Base-by-base conservation (phyloP, 1,140 invertebrate genomes). In the Globodera rostochiensis region DNA sequence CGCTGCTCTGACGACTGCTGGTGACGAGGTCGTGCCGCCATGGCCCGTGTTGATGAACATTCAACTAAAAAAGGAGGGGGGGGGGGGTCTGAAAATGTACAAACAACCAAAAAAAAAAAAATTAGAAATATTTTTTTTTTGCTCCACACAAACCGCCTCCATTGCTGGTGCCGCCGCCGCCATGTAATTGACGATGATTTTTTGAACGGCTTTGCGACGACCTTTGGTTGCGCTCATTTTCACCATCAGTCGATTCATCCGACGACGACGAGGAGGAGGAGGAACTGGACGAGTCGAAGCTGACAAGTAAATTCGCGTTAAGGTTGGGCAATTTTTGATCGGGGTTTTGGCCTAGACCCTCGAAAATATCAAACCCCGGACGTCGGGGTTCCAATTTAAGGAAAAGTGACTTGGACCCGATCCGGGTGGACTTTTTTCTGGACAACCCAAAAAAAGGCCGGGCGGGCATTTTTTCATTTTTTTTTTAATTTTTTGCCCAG, bases 281-380 rank as follows among this genome's bases (percentile, higher is more conserved):
- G 19, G 84, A 85, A 57, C 70, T 75, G 46, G 83, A 84, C 9
- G 83, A 87, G 46, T 87, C 83, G 67, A 50, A 86, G 9, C 73
- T 57, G 47, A 1, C 25, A 36, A 36, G 25, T 46, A 70, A 36
- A 79, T 36, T 36, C 7, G 46, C 11, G 71, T 13, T 80, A 79
- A 82, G 78, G 36, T 25, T 36, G 45, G 19, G 15, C 15, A 81
- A 79, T 78, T 3, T 60, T 80, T 47, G 2, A 2, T 36, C 25
- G 25, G 2, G 25, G 25, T 36, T 36, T 36, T 36, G 25, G 25
- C 25, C 0, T 36, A 36, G 25, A 36, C 0, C 25, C 25, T 36
- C 11, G 50, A 50, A 50, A 50, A 50, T 8, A 50, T 8, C 3
- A 11, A 50, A 1, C 11, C 50, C 6, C 9, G 49, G 50, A 6